A percentile compares a stretch with the other conserved stretches of the same genome.
These are phyloP conservation scores for Heliconius himera DNA, from an alignment of 1,140 invertebrate species.

Conservation along the genomic window DNA sequence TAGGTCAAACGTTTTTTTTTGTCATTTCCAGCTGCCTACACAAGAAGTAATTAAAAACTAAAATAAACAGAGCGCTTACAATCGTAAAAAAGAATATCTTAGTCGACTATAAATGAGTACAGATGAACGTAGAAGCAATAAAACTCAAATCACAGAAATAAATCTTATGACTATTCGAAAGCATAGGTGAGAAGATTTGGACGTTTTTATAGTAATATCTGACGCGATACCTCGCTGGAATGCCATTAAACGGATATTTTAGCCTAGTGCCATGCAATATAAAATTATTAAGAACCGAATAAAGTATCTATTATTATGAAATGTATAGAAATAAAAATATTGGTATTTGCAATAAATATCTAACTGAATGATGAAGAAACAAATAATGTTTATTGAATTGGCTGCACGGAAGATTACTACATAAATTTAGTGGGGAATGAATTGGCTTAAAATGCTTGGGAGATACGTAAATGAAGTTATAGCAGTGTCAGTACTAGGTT, in stretches of 20 bases:
- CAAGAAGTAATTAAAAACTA: conserved; percentile 79
- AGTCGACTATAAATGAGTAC: conserved; percentile 79
- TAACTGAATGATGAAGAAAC: conserved; percentile 43
- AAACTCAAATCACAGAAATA: conserved; percentile 80
- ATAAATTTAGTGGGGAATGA: conserved; percentile 42
- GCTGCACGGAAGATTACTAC: conserved; percentile 42
- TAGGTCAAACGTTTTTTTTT: conserved; percentile 63
- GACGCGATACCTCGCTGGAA: conserved; percentile 59
- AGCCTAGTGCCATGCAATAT: conserved; percentile 58
- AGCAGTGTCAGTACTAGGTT: background rate
- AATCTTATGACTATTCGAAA: conserved; percentile 73
- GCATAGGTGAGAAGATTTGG: conserved; percentile 67
- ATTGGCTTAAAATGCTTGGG: conserved; percentile 43
- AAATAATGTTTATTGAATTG: conserved; percentile 48
- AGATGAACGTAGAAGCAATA: conserved; percentile 77
- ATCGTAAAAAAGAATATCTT: conserved; percentile 81
- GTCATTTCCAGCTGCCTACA: conserved; percentile 76
- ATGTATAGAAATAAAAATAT: conserved; percentile 59
- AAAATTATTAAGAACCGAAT: conserved; percentile 52
- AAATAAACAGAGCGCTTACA: conserved; percentile 79
- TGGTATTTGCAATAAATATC: conserved; percentile 47
- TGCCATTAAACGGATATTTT: conserved; percentile 62
- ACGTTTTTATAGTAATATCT: conserved; percentile 61
- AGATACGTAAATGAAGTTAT: background rate
- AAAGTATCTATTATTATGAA: conserved; percentile 47